phyloP scores from a whole-genome alignment of 2,888 invertebrate species.

The Amblyjoppa fuscipennis region DNA sequence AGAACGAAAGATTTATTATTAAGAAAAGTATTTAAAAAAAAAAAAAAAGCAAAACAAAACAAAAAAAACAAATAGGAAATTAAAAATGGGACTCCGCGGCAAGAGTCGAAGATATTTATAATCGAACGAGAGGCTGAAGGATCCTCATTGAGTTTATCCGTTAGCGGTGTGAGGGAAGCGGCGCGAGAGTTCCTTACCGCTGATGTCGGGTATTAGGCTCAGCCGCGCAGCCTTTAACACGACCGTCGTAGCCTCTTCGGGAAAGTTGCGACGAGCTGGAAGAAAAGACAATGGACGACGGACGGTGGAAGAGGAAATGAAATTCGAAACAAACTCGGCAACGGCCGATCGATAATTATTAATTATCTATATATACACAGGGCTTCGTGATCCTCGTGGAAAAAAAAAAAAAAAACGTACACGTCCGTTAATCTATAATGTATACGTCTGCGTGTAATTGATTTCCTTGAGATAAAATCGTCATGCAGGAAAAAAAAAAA shows the following conservation, averaged over 20 bases:
- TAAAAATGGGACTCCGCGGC: neutral
- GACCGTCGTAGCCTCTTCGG: neutral
- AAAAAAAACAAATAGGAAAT: slow-evolving; percentile 14
- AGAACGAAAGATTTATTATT: slow-evolving; percentile 49
- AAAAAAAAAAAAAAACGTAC: too few relatives aligned
- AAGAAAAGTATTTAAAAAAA: neutral
- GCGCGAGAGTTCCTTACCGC: neutral
- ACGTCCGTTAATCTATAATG: too few relatives aligned
- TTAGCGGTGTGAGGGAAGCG: neutral
- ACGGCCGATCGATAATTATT: too few relatives aligned
- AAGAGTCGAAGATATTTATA: slow-evolving; percentile 56
- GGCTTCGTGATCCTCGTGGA: too few relatives aligned
- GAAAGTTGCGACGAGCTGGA: neutral
- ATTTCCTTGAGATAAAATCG: neutral
- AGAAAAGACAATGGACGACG: neutral
- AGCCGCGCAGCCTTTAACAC: neutral
- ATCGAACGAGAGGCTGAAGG: slow-evolving; percentile 71
- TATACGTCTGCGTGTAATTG: neutral
- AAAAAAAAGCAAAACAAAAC: neutral
- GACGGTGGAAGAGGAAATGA: neutral
- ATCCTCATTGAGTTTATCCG: slow-evolving; percentile 73
- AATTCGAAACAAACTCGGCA: too few relatives aligned
- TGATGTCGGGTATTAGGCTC: neutral
- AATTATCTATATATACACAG: too few relatives aligned
- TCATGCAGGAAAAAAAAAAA: neutral